Evolutionary conservation across 2,888 invertebrate genomes (phyloP), one percentile per base, ranked within the genome.

Genomic region (Rotaria macrura): DNA sequence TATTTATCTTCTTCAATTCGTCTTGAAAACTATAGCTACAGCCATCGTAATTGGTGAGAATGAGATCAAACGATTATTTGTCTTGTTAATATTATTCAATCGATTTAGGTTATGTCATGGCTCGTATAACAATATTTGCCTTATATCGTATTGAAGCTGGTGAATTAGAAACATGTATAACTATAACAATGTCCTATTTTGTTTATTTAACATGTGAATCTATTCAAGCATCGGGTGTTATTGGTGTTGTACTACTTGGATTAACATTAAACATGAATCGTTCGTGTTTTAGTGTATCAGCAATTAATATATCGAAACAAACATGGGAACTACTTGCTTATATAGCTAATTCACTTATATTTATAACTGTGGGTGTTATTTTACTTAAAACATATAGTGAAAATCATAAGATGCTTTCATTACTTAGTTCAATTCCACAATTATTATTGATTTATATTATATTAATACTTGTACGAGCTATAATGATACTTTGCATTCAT

Each of bases 361-460:
- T 93, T 87, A 92, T 93, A 1, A 92, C 93, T 89, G 92, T 93
- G 0, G 93, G 93, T 0, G 92, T 93, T 25, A 92, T 93, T 55
- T 93, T 93, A 65, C 34, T 65, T 12, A 65, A 65, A 65, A 65
- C 65, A 65, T 29, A 65, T 34, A 65, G 65, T 17, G 65, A 7
- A 65, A 65, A 14, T 65, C 29, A 65, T 65, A 9, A 65, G 20
- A 65, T 65, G 65, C 17, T 65, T 34, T 65, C 65, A 34, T 34
- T 65, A 34, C 29, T 65, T 12, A 65, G 65, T 47, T 84, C 54
- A 34, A 38, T 55, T 10, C 47, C 40, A 47, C 55, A 49, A 84
- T n/a, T 49, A 49, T 23, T 85, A 52, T 47, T 54, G 25, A 43
- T 84, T 49, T 49, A 34, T 55, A 34, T 43, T 85, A 47, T 85